Base-by-base conservation (phyloP, 2,797 vertebrate genomes). In the Catamblyrhynchus diadema region DNA sequence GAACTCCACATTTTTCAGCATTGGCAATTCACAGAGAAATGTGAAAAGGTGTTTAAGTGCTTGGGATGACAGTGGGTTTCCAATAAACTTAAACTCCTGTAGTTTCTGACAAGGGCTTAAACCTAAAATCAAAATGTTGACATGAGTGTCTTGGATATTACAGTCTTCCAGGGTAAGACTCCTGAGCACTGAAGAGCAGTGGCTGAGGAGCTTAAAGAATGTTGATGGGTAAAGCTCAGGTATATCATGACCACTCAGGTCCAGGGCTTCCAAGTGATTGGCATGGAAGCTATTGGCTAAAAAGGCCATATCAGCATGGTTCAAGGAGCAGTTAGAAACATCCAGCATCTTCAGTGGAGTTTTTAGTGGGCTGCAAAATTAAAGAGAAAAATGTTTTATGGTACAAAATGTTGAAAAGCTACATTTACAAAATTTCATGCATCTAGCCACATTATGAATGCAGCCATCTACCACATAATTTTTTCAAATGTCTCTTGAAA, bases 241-340 rank as follows among this genome's bases (percentile, higher is more conserved):
- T 65, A 99, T 95, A 71, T 98, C 79, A 2, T 99, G 99, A n/a
- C 99, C 99, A 7, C 99, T 99, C 79, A 99, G 95, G 92, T 99
- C 99, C 91, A 99, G 97, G 53, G 88, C 95, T 91, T 99, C 98
- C 80, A 99, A 95, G 87, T 98, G 92, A 57, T 98, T 97, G 1
- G 99, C 98, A 44, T 99, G 99, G 54, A 98, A 95, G 75, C 99
- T 99, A 88, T 98, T 99, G 72, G 99, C 98, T 96, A 99, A 95
- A 95, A 99, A 99, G 4, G 97, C 98, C 98, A 99, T 98, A 95
- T 99, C 99, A 20, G 97, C 91, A 3, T 98, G 97, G 89, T 97
- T 99, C 95, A 99, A 96, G 65, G 95, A 95, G 82, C 99, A 99
- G 97, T 99, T 99, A 57, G 99, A 98, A 96, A 99, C 94, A 94